Evolutionary conservation across 2,113 vertebrate genomes (phyloP), one percentile per base, ranked within the genome.

Genomic region (Xenopus laevis): DNA sequence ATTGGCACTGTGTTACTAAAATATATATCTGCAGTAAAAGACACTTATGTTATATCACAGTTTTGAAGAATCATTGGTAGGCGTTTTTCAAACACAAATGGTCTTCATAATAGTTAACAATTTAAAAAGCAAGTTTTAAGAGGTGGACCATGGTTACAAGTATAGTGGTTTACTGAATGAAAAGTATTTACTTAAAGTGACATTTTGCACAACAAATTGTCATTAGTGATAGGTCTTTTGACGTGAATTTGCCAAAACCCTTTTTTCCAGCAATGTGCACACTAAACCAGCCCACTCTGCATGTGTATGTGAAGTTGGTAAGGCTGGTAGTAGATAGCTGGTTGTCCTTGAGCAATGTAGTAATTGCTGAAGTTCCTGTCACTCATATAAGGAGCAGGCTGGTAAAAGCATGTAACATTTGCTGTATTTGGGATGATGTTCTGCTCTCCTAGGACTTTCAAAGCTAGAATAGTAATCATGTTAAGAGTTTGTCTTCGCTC

Each of bases 361-460:
- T 95, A 98, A 86, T 78, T 90, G 88, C 84, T 94, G 84, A 94
- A 95, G 82, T 88, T 91, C 73, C 86, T 93, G 84, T 96, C 90
- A 18, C 92, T 85, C 74, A 96, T 88, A 78, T 95, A 97, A 0
- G 96, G 93, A 63, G 94, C 93, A 18, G 97, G 96, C 82, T 98
- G 97, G 82, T 98, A 99, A 82, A 92, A 98, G 86, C 97, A 98
- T 0, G 93, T 97, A 52, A 98, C 93, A 0, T 93, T 95, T 77
- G 94, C 91, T 4, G 93, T 91, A 68, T 91, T 96, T 0, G 95
- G 97, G 80, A 98, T 92, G 71, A 96, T 93, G 79, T 98, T 97
- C 71, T 97, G 95, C 60, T 98, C 95, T 52, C 95, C 96, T 0
- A 99, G 93, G 64, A 96, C 96, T 83, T 93, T 97, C 20, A 99